Conservation (phyloP, 2,888 invertebrate genomes). For the Metacarcinus magister region DNA sequence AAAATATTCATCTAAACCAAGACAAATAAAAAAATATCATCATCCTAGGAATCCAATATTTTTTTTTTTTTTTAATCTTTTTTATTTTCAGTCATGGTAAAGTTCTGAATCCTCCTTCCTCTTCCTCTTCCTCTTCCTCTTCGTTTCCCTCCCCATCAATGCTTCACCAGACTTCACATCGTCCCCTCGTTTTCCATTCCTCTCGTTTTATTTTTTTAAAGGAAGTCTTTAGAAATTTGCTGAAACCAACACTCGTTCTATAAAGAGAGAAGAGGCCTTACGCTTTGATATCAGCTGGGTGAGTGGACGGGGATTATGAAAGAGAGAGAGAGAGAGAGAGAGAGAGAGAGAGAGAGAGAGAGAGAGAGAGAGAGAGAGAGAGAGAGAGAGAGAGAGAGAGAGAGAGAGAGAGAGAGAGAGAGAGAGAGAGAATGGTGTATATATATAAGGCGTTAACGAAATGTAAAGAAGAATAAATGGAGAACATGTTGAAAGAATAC, state of each 20-base stretch:
- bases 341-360: constrained; percentile 2
- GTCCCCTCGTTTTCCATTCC: neutral
- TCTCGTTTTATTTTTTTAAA: neutral
- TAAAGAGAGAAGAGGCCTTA: neutral
- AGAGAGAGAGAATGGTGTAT: neutral
- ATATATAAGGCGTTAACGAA: neutral
- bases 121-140: neutral
- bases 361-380: neutral
- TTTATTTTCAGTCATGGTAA: neutral
- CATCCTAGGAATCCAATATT: neutral
- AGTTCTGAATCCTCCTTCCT: no score
- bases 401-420: neutral
- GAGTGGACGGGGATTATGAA: neutral
- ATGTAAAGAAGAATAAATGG: neutral
- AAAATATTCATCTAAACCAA: neutral
- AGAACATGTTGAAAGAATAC: neutral
- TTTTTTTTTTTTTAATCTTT: neutral
- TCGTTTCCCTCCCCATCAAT: neutral
- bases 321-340: constrained; percentile 16
- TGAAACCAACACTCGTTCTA: neutral
- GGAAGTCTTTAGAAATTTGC: no score
- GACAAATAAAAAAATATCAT: neutral
- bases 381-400: neutral
- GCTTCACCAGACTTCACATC: neutral
- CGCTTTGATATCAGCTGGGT: neutral